Evolutionary conservation across 2,888 invertebrate species (phyloP).

Genomic region (Eudasyphora cyanicolor): DNA sequence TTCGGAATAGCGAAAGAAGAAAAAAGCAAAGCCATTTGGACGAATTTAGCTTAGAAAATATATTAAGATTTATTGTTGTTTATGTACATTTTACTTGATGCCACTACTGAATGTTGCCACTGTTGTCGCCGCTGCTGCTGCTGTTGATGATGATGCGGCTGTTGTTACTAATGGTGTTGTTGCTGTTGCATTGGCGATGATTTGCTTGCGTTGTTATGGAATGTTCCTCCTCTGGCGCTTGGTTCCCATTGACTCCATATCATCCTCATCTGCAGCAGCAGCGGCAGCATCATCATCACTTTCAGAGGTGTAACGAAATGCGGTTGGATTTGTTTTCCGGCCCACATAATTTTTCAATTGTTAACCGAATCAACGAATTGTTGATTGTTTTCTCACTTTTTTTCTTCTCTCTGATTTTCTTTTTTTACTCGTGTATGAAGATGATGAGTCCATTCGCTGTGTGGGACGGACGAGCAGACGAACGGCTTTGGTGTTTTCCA

Average conservation of each 20-base stretch:
- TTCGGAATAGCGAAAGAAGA: no score
- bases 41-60: slow-evolving; percentile 20
- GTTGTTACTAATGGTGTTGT: not conserved
- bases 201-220: slow-evolving; percentile 34
- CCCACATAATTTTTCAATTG: slow-evolving; percentile 58
- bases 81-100: slow-evolving; percentile 9
- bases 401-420: not conserved
- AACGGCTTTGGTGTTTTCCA: no score
- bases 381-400: not conserved
- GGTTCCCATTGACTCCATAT: no score
- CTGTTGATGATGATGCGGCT: not conserved
- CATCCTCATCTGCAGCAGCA: not conserved
- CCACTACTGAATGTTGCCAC: not conserved
- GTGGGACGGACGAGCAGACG: not conserved
- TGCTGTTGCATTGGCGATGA: not conserved
- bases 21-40: not conserved
- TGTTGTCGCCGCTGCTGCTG: not conserved
- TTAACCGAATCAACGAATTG: slow-evolving; percentile 38
- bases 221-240: slow-evolving; percentile 16
- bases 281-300: not conserved
- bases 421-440: no score
- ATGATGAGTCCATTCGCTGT: no score
- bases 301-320: slow-evolving; percentile 48
- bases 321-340: slow-evolving; percentile 57
- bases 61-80: slow-evolving; percentile 32